Conservation (phyloP, 37 sponge, comb jelly and placozoan species). For the Sycon ciliatum region DNA sequence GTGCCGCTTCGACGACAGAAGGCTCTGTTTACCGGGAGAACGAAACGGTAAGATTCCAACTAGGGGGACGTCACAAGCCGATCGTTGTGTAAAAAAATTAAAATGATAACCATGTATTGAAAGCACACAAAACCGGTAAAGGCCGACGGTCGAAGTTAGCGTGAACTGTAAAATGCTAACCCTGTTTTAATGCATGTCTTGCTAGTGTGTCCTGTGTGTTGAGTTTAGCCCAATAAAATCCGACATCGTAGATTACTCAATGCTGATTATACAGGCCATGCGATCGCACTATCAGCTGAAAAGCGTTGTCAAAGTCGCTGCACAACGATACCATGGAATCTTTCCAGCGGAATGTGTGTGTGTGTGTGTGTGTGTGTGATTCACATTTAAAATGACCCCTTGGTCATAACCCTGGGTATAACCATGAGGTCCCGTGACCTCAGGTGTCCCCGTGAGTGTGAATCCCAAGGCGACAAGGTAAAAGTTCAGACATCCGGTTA, state of each 20-base stretch:
- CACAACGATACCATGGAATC: neutral
- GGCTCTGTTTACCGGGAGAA: neutral
- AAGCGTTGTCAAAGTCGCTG: conserved; percentile 13
- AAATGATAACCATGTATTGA: no score
- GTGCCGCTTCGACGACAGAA: neutral
- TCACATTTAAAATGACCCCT: neutral
- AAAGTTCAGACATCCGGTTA: no score
- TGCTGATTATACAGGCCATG: no score
- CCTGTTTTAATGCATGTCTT: neutral
- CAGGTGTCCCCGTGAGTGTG: no score
- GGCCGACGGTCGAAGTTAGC: no score
- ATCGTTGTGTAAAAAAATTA: neutral
- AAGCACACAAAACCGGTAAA: no score
- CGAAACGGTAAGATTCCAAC: neutral
- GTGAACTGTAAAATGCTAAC: no score
- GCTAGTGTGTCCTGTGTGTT: neutral
- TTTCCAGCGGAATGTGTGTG: neutral
- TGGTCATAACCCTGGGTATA: neutral
- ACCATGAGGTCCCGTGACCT: no score
- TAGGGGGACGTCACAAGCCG: neutral
- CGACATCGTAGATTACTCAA: neutral
- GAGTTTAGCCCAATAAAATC: neutral
- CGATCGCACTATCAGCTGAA: no score
- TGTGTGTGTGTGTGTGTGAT: neutral
- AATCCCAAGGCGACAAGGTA: no score